Conservation (phyloP, 2,113 vertebrate genomes). For the Phalacrocorax brasilianus region DNA sequence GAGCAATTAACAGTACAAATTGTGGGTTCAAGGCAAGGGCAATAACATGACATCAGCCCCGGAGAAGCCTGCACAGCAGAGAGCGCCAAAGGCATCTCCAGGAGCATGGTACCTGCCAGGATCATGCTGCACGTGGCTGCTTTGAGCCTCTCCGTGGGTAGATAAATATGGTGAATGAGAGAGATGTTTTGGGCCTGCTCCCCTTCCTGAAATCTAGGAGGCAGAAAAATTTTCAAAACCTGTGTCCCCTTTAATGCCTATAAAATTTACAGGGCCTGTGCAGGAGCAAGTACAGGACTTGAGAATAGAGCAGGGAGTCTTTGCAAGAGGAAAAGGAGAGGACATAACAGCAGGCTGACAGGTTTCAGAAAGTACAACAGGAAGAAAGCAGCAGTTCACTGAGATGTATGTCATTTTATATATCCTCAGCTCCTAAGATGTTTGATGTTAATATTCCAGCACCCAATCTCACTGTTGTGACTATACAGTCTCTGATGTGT, state of each 20-base stretch:
- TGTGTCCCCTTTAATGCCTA: neutral
- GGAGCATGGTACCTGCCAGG: neutral
- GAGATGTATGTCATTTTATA: neutral
- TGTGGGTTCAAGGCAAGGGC: neutral
- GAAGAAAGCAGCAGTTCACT: neutral
- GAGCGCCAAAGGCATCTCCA: neutral
- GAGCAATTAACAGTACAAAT: neutral
- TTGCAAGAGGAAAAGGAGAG: neutral
- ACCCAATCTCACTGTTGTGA: neutral
- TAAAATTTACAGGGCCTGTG: neutral
- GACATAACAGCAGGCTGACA: neutral
- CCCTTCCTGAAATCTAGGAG: neutral
- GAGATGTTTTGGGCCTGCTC: neutral
- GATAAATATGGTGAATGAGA: neutral
- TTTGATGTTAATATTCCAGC: neutral
- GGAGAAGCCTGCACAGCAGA: neutral
- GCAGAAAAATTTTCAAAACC: neutral
- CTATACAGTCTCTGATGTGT: neutral
- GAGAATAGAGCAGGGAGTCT: neutral
- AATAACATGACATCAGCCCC: neutral
- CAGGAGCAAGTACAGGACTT: neutral
- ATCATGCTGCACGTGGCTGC: neutral
- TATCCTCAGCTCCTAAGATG: neutral
- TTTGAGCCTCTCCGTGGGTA: rapidly evolving
- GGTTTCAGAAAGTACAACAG: neutral